phyloP scores from a whole-genome alignment of 2,888 invertebrate species.

The Hypomecis punctinalis region DNA sequence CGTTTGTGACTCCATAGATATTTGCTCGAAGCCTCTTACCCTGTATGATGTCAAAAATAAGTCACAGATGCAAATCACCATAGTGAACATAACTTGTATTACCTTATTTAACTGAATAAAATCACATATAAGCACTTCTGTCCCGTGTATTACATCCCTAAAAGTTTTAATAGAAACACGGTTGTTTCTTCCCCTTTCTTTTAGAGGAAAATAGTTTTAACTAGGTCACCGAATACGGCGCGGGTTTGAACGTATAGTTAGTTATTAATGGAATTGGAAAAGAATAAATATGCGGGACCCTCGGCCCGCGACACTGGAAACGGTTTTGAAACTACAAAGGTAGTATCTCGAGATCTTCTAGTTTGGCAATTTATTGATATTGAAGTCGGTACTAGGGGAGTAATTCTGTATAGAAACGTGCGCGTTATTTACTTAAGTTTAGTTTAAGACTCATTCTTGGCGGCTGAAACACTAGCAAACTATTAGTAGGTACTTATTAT shows the following conservation, averaged over 20 bases:
- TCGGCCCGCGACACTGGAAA: slow-evolving; percentile 23
- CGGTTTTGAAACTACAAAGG: slow-evolving; percentile 11
- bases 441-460: no score
- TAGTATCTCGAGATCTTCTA: slow-evolving; percentile 14
- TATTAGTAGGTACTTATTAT: no score
- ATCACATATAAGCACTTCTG: background rate
- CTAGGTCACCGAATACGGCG: slow-evolving; percentile 23
- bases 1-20: no score
- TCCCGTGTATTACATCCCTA: background rate
- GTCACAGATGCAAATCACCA: background rate
- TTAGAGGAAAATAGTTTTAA: slow-evolving; percentile 30
- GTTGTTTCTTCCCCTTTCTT: slow-evolving; percentile 20
- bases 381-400: background rate
- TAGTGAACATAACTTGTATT: no score
- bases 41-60: no score
- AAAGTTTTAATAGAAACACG: slow-evolving; percentile 21
- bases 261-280: slow-evolving; percentile 36
- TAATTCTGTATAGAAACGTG: no score
- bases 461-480: no score
- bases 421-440: no score
- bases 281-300: slow-evolving; percentile 24
- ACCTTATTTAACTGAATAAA: no score
- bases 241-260: slow-evolving; percentile 18
- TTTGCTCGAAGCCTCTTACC: no score
- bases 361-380: slow-evolving; percentile 19